phyloP scores from a whole-genome alignment of 2,888 invertebrate genomes.

The Eilema griseolum region DNA sequence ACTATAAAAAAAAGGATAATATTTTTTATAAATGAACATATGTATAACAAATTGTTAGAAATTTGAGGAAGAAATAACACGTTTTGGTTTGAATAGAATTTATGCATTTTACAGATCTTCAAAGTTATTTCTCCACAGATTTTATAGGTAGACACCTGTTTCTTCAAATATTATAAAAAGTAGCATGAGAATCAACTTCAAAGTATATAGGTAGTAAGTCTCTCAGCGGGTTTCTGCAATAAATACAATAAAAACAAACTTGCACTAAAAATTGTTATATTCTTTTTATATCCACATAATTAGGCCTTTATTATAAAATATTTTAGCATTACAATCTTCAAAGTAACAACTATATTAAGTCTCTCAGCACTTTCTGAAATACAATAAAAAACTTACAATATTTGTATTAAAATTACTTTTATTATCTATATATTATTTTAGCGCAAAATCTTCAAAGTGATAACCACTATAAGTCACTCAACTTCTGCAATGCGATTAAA shows the following conservation, averaged over 20 bases:
- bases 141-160: too few relatives aligned
- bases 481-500: constrained; percentile 24
- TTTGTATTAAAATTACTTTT: neutral
- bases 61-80: too few relatives aligned
- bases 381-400: neutral
- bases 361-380: neutral
- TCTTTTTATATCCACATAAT: neutral
- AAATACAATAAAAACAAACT: constrained; percentile 18
- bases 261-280: constrained; percentile 14
- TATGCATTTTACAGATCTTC: neutral
- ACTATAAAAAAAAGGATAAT: too few relatives aligned
- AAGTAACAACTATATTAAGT: neutral
- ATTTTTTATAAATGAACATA: too few relatives aligned
- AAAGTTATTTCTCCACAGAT: neutral
- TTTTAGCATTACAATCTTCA: constrained; percentile 1
- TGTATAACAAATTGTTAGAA: too few relatives aligned
- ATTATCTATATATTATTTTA: neutral
- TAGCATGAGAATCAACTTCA: neutral
- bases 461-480: constrained; percentile 22
- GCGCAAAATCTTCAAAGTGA: neutral
- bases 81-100: neutral
- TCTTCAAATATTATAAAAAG: neutral
- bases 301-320: neutral
- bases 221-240: constrained; percentile 22
- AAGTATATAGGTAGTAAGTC: constrained; percentile 14